These are phyloP conservation scores for Pissodes strobi DNA, from an alignment of 1,140 invertebrate genomes.

Conservation along the genomic window DNA sequence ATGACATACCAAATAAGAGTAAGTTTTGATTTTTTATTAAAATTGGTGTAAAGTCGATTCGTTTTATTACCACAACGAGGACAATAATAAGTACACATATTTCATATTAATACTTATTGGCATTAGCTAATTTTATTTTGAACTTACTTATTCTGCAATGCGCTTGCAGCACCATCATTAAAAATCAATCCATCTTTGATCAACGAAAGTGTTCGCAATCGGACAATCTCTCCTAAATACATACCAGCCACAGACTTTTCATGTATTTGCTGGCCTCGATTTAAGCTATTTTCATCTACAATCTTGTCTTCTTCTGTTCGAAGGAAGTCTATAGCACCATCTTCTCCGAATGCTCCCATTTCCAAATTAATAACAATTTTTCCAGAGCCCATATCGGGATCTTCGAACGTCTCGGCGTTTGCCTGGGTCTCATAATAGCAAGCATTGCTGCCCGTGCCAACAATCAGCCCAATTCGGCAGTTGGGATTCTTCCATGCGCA, in stretches of 20 bases:
- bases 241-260: slow-evolving; percentile 94
- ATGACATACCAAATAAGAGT: no score
- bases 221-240: slow-evolving; percentile 86
- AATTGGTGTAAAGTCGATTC: no score
- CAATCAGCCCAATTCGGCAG: slow-evolving; percentile 50
- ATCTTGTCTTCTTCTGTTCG: slow-evolving; percentile 84
- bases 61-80: no score
- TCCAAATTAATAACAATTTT: slow-evolving; percentile 92
- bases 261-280: slow-evolving; percentile 75
- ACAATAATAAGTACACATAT: no score
- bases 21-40: no score
- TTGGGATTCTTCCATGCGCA: slow-evolving; percentile 94
- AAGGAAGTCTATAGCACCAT: slow-evolving; percentile 83
- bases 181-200: slow-evolving; percentile 76
- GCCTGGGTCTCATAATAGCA: slow-evolving; percentile 92
- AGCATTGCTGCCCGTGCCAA: slow-evolving; percentile 88
- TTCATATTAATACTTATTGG: no score
- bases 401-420: slow-evolving; percentile 62
- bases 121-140: no score
- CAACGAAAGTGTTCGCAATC: slow-evolving; percentile 78
- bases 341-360: slow-evolving; percentile 96
- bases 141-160: no score
- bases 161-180: slow-evolving; percentile 69
- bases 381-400: slow-evolving; percentile 64
- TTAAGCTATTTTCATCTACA: slow-evolving; percentile 82